Percentiles rank a stretch among this genome's conserved stretches.
Conservation (phyloP, 2,113 vertebrate genomes). For the Pollimyrus isidori region DNA sequence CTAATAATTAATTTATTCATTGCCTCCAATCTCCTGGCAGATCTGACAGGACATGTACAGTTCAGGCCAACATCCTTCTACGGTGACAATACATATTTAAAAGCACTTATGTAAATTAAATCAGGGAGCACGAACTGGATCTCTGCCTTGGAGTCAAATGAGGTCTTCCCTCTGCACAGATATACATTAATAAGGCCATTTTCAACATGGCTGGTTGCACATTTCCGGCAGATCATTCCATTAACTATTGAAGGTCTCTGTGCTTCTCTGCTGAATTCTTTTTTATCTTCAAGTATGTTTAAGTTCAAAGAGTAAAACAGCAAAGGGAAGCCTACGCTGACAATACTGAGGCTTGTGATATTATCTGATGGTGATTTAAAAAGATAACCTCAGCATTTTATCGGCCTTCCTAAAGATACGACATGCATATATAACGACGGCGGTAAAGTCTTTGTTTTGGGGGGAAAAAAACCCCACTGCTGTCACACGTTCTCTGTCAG, state of each 20-base stretch:
- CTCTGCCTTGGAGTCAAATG: not conserved
- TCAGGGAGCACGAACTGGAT: not conserved
- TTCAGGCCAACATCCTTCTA: not conserved
- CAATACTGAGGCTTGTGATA: not conserved
- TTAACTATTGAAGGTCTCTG: not conserved
- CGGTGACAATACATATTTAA: constrained; percentile 17
- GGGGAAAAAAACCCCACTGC: not conserved
- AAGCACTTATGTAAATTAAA: constrained; percentile 4
- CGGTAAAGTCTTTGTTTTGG: not conserved
- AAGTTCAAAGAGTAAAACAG: not conserved
- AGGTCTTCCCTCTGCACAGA: not conserved
- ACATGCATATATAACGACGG: not conserved
- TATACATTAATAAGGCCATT: not conserved
- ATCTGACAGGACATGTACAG: not conserved
- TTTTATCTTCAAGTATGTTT: not conserved
- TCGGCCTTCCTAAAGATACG: not conserved
- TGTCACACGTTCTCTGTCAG: constrained; percentile 15
- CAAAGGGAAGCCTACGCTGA: not conserved
- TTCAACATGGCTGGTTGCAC: not conserved
- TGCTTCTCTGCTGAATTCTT: not conserved
- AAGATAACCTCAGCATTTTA: not conserved
- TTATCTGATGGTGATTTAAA: not conserved
- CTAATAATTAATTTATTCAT: not conserved
- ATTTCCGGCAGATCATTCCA: not conserved
- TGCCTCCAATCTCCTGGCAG: not conserved